Conservation (phyloP, 1,140 invertebrate genomes). For the Sitobion miscanthi region DNA sequence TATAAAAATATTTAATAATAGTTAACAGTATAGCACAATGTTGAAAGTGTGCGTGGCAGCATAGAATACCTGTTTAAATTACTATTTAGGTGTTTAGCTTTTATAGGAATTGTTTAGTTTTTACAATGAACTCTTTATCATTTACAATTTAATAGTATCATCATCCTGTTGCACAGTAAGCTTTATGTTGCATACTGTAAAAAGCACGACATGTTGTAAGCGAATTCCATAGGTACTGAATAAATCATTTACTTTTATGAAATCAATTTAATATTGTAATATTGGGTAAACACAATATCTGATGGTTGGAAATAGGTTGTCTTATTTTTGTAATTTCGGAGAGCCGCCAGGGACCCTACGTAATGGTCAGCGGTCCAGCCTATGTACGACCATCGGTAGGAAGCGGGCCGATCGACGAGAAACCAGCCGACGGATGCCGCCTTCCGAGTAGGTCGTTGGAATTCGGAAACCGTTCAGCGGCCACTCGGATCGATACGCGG, state of each 20-base stretch:
- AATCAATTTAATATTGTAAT: neutral
- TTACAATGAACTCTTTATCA: neutral
- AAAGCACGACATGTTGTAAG: neutral
- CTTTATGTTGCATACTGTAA: neutral
- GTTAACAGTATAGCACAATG: no score
- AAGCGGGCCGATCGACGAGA: neutral
- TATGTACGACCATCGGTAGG: neutral
- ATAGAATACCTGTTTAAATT: no score
- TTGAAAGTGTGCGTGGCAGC: no score
- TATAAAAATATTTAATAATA: no score
- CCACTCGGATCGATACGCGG: neutral
- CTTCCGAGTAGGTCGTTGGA: neutral
- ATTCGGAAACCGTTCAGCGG: neutral
- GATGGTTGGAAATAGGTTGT: neutral
- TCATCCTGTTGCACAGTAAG: neutral
- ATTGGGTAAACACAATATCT: neutral
- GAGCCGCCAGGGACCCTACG: neutral
- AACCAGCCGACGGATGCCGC: neutral
- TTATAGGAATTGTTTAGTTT: neutral
- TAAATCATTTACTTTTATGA: neutral
- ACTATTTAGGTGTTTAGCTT: neutral
- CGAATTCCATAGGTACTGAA: neutral
- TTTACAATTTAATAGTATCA: neutral
- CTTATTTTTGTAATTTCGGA: neutral
- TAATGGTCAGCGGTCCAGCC: neutral